Percentiles rank a stretch among this genome's conserved stretches.
Conservation (phyloP, 2,888 invertebrate genomes). For the Serripes groenlandicus region DNA sequence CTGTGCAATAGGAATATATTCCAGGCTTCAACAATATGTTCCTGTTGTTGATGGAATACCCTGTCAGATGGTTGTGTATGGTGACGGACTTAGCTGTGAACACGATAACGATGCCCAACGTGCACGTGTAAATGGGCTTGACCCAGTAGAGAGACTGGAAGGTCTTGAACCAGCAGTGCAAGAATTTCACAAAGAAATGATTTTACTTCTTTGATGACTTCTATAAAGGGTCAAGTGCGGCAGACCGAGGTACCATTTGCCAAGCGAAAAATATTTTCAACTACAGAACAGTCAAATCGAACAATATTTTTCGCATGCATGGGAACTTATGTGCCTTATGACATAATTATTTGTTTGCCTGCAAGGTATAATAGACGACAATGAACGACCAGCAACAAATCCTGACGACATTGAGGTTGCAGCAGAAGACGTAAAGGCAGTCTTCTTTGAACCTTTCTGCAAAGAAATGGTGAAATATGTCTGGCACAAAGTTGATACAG, state of each 20-base stretch:
- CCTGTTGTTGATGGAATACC: slow-evolving; percentile 27
- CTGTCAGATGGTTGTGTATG: slow-evolving; percentile 34
- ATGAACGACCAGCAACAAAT: slow-evolving; percentile 23
- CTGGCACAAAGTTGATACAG: slow-evolving; percentile 36
- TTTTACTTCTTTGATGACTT: slow-evolving; percentile 54
- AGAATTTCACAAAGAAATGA: slow-evolving; percentile 62
- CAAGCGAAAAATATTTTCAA: no score
- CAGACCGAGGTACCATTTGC: slow-evolving; percentile 38
- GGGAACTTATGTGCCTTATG: no score
- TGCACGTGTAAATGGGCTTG: slow-evolving; percentile 38
- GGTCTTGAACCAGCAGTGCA: slow-evolving; percentile 55
- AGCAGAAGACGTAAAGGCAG: slow-evolving; percentile 6
- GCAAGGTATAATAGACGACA: no score
- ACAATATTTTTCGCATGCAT: no score
- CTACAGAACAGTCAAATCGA: no score
- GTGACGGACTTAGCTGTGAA: slow-evolving; percentile 60
- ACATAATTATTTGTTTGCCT: no score
- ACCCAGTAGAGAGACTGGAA: slow-evolving; percentile 42
- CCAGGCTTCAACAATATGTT: slow-evolving; percentile 16
- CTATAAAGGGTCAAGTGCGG: slow-evolving; percentile 45
- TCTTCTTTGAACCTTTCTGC: slow-evolving; percentile 20
- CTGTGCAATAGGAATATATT: slow-evolving; percentile 36
- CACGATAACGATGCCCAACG: slow-evolving; percentile 54
- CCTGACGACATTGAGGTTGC: slow-evolving; percentile 30
- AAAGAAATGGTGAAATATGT: slow-evolving; percentile 21